Evolutionary conservation across 2,888 invertebrate genomes (phyloP).

Genomic region (Drosophila birchii): DNA sequence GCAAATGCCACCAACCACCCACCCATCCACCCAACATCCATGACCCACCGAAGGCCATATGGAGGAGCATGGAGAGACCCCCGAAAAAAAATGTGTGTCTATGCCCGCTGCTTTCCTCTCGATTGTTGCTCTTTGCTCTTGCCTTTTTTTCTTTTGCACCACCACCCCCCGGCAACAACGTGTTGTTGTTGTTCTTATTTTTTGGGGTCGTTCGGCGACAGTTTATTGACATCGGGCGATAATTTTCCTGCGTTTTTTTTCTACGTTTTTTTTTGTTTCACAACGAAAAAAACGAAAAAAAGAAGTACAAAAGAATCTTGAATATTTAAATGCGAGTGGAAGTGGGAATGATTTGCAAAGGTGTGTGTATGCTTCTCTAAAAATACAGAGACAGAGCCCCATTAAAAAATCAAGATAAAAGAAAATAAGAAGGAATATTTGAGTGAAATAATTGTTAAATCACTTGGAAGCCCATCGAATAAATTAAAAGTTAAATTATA

Average conservation of each 20-base stretch:
- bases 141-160: background rate
- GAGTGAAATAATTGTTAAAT: conserved; percentile 9
- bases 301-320: conserved; percentile 5
- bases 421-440: background rate
- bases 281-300: background rate
- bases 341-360: conserved; percentile 22
- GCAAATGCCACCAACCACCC: background rate
- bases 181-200: conserved; percentile 9
- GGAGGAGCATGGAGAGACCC: background rate
- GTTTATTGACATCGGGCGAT: conserved; percentile 72
- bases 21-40: background rate
- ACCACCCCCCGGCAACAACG: background rate
- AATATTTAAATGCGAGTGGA: conserved; percentile 16
- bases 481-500: background rate
- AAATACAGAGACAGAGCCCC: background rate
- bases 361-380: conserved; percentile 9
- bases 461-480: background rate
- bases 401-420: background rate
- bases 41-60: conserved; percentile 7
- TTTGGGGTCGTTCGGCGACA: conserved; percentile 47
- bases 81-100: conserved; percentile 37
- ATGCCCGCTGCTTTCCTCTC: conserved; percentile 36
- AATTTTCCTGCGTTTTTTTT: conserved; percentile 43
- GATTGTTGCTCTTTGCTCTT: conserved; percentile 32
- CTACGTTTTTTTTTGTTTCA: conserved; percentile 8